Evolutionary conservation across 92 coral and sea anemone species (phyloP).

Genomic region (Muricea muricata): DNA sequence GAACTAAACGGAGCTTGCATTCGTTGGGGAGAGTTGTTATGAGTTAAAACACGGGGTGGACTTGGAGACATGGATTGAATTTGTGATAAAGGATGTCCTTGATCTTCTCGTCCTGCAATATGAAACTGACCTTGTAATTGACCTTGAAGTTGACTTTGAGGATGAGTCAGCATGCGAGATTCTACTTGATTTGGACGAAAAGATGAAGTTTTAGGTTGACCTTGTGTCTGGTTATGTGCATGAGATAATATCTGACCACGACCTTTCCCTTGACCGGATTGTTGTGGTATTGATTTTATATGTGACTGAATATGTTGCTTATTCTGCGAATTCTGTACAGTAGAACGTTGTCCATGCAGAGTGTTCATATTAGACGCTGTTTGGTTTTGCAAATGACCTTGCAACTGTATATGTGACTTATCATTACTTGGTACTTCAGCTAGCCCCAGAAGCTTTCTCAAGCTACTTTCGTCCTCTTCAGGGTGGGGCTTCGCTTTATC

Average conservation of each 20-base stretch:
- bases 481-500: neutral
- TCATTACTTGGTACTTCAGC: neutral
- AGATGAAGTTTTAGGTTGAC: neutral
- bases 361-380: neutral
- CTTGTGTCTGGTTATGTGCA: neutral
- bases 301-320: constrained; percentile 1
- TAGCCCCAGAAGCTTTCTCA: constrained; percentile 10
- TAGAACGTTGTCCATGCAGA: neutral
- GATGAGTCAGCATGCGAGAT: neutral
- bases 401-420: neutral
- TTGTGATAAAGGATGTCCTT: constrained; percentile 1
- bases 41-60: neutral
- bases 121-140: neutral
- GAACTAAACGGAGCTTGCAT: constrained; percentile 8
- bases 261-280: constrained; percentile 6
- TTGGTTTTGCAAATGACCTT: neutral
- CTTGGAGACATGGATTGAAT: neutral
- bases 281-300: neutral
- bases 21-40: constrained; percentile 7
- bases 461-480: neutral
- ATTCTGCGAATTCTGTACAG: neutral
- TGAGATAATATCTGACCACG: neutral
- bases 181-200: constrained; percentile 1
- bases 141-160: neutral
- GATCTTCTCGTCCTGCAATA: neutral